Evolutionary conservation across 92 coral and sea anemone genomes (phyloP), one percentile per base, ranked within the genome.

Genomic region (Meandrina meandrites): DNA sequence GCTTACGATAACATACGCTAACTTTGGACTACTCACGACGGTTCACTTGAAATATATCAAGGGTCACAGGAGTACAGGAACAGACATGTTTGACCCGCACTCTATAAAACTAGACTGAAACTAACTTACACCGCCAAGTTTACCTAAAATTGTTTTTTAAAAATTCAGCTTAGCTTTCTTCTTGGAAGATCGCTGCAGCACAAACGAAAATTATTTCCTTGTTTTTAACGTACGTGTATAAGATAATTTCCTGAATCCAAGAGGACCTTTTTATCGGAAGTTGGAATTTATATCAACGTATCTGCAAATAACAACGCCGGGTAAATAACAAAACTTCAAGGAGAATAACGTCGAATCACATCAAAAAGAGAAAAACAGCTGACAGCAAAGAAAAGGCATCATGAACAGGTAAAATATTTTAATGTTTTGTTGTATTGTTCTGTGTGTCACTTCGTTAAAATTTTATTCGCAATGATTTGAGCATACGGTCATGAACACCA

Each of bases 371-470:
- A 32, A 54, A 34, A 22, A 5, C 72, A 37, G 18, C 18, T 17
- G 62, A 22, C 73, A 7, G 14, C 34, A 6, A 22, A 57, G 28
- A 37, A 17, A 62, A 81, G 50, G 8, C 22, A 19, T 76, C 58
- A 81, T 81, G 84, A 66, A n/a, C 75, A 81, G 84, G 84, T 81
- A 81, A 42, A 16, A 58, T 6, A 47, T 56, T 47, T 45, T 53
- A 40, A 2, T 53, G n/a, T n/a, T n/a, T 15, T 12, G 21, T 47
- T 40, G 21, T 1, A 56, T 56, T 60, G 5, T 0, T 4, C 62
- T 56, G 62, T 17, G 0, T 56, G 22, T 56, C 56, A 51, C 22
- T 56, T 3, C 24, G 22, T 24, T 57, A 57, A 57, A 18, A 17
- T 57, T 57, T 57, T 19, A 57, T 8, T 57, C 22, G 0, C n/a